These are phyloP conservation scores for Tragelaphus oryx DNA, from an alignment of 2,797 vertebrate genomes.

Conservation along the genomic window DNA sequence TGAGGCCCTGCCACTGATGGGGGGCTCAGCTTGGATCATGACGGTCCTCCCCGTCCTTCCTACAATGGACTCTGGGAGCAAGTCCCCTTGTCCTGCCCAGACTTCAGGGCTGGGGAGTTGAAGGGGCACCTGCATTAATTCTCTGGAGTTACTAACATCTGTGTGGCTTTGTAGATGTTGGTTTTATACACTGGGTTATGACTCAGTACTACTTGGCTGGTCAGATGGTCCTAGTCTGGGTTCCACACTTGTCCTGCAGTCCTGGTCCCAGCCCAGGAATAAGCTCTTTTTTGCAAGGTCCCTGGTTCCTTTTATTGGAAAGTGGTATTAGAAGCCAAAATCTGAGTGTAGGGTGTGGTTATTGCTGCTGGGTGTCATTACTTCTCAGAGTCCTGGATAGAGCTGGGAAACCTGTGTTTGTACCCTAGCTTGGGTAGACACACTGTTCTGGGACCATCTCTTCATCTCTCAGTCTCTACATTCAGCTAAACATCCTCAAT, in stretches of 20 bases:
- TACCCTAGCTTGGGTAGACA: accelerated
- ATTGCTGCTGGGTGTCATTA: background rate
- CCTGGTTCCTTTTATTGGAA: background rate
- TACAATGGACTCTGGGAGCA: background rate
- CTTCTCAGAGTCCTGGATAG: background rate
- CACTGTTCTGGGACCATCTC: background rate
- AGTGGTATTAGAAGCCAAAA: background rate
- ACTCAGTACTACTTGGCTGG: too few relatives aligned
- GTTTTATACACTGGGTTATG: background rate
- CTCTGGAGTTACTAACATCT: background rate
- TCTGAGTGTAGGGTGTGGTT: background rate
- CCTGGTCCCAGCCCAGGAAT: background rate
- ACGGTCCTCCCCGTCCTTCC: background rate
- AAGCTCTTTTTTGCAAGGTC: background rate
- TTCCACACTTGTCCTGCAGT: background rate
- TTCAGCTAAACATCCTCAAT: background rate
- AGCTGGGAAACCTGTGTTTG: background rate
- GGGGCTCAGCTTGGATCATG: background rate
- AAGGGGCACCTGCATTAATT: background rate
- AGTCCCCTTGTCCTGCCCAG: too few relatives aligned
- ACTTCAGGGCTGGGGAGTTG: background rate
- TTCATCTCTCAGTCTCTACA: background rate
- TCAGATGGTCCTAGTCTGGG: background rate
- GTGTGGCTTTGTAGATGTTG: background rate
- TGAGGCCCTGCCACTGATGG: accelerated